Evolutionary conservation across 2,113 vertebrate species (phyloP).

Genomic region (Aplodontia rufa): DNA sequence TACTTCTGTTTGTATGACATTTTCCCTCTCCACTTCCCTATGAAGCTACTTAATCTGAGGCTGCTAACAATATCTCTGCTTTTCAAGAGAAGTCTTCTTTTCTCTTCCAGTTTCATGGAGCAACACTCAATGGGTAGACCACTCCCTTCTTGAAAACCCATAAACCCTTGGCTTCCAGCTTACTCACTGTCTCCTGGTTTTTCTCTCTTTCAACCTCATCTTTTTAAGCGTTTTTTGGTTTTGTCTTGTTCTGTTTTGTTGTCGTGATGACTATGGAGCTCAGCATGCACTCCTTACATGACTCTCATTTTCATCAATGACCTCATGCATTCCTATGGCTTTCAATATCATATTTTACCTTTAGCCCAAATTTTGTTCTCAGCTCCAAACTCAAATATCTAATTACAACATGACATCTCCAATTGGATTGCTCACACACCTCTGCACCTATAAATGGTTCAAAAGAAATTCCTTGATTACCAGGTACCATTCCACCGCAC

Average conservation of each 20-base stretch:
- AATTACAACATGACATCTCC: not conserved
- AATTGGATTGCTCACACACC: not conserved
- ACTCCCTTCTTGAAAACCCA: not conserved
- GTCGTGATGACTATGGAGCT: not conserved
- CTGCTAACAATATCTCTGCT: not conserved
- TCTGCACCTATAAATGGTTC: not conserved
- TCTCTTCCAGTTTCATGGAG: not conserved
- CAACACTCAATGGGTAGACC: not conserved
- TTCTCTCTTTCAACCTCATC: not conserved
- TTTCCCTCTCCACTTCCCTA: not conserved
- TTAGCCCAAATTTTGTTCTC: not conserved
- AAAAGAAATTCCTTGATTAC: not conserved
- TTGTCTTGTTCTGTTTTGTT: not conserved
- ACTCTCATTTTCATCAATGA: not conserved
- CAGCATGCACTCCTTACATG: not conserved
- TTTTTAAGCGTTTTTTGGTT: not conserved
- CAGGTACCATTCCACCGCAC: not conserved
- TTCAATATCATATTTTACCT: not conserved
- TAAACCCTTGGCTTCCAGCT: not conserved
- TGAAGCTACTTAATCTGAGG: not conserved
- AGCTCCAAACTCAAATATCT: not conserved
- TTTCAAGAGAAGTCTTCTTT: not conserved
- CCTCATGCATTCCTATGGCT: not conserved
- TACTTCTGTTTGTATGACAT: not conserved
- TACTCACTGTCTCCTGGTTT: not conserved